A percentile compares a stretch with the other conserved stretches of the same genome.
phyloP scores from a whole-genome alignment of 2,797 vertebrate genomes.

The Cuculus canorus region DNA sequence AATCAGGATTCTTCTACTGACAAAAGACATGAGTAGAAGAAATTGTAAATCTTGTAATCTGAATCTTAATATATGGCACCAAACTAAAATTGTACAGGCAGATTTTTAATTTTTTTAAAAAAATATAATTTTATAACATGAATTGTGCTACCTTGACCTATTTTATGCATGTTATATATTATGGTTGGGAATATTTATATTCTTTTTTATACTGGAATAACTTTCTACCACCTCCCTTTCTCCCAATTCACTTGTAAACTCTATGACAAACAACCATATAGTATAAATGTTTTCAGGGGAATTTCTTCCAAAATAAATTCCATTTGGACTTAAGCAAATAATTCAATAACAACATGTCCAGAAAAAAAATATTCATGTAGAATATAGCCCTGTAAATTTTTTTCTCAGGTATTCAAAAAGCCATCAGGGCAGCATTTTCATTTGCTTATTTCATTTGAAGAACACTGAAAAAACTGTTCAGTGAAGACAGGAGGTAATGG shows the following conservation, averaged over 20 bases:
- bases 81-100: not conserved
- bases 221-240: not conserved
- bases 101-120: not conserved
- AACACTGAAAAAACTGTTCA: not conserved
- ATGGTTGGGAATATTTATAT: not conserved
- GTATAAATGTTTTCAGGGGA: not conserved
- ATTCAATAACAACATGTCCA: not conserved
- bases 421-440: not conserved
- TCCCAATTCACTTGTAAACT: not conserved
- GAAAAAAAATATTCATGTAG: not conserved
- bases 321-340: not conserved
- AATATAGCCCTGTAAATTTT: not conserved
- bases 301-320: not conserved
- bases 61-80: not conserved
- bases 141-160: not conserved
- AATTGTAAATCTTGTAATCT: not conserved
- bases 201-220: not conserved
- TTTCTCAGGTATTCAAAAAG: not conserved
- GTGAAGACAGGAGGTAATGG: not conserved
- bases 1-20: not conserved
- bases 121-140: not conserved
- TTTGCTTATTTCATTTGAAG: not conserved
- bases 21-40: not conserved
- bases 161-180: not conserved
- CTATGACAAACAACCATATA: not conserved